Evolutionary conservation across 2,888 invertebrate species (phyloP).

Genomic region (Mythimna ferrago): DNA sequence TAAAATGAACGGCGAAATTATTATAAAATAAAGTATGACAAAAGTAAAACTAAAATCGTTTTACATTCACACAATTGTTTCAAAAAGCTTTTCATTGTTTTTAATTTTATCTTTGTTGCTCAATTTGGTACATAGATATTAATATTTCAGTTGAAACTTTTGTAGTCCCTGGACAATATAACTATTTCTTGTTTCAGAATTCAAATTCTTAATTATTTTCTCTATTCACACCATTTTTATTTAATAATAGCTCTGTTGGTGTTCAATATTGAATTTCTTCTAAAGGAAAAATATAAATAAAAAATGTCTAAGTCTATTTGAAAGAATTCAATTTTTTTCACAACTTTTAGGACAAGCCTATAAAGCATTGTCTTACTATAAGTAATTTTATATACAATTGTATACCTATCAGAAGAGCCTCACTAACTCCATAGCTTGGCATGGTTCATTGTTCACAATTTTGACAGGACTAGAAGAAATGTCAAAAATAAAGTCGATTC

Average conservation of each 20-base stretch:
- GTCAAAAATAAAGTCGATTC: too few relatives aligned
- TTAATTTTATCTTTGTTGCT: conserved; percentile 9
- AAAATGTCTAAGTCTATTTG: not conserved
- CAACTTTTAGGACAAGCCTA: too few relatives aligned
- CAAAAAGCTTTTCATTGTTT: conserved; percentile 2
- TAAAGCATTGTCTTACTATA: too few relatives aligned
- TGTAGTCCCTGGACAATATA: not conserved
- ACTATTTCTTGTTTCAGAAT: not conserved
- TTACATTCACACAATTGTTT: not conserved
- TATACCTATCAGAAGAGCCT: not conserved
- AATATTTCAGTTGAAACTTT: conserved; percentile 4
- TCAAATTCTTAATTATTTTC: not conserved
- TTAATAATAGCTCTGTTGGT: not conserved
- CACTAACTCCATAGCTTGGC: not conserved
- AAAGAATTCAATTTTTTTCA: not conserved
- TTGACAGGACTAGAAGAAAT: not conserved
- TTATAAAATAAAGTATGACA: not conserved
- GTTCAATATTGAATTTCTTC: not conserved
- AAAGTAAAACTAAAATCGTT: not conserved
- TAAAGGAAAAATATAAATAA: not conserved
- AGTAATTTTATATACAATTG: too few relatives aligned
- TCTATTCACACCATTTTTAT: not conserved
- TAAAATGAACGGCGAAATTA: not conserved
- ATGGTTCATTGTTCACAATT: not conserved
- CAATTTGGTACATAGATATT: not conserved